Evolutionary conservation across 2,113 vertebrate genomes (phyloP).

Genomic region (Pseudorhombus dupliciocellatus): DNA sequence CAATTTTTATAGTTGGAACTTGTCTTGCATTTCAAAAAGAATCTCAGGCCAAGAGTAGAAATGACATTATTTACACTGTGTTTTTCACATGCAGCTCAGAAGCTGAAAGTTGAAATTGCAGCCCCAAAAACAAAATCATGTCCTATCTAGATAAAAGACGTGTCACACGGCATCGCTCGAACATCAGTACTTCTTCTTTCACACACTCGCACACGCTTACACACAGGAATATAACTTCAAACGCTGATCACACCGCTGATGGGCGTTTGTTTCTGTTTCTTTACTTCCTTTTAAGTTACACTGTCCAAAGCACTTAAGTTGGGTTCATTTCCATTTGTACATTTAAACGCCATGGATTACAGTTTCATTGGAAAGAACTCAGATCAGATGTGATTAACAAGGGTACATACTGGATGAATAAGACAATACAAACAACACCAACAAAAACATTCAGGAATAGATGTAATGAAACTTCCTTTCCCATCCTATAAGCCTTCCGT

Average conservation of each 20-base stretch:
- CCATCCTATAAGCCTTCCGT: conserved; percentile 36
- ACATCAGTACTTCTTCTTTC: background rate
- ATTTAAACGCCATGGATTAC: conserved; percentile 58
- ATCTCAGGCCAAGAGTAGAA: conserved; percentile 79
- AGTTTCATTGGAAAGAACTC: conserved; percentile 47
- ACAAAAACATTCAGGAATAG: conserved; percentile 58
- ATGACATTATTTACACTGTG: conserved; percentile 81
- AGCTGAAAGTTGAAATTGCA: conserved; percentile 74
- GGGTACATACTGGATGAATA: conserved; percentile 53
- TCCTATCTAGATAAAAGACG: conserved; percentile 67
- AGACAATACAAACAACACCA: conserved; percentile 55
- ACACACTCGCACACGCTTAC: conserved; percentile 14
- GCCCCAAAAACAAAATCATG: conserved; percentile 59
- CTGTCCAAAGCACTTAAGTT: conserved; percentile 61
- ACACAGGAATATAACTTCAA: conserved; percentile 39
- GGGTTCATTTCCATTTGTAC: conserved; percentile 61
- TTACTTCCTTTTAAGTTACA: conserved; percentile 58
- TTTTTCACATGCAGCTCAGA: conserved; percentile 83
- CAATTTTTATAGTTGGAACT: conserved; percentile 52
- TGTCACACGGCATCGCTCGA: conserved; percentile 38
- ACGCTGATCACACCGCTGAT: conserved; percentile 39
- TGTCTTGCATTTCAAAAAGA: conserved; percentile 75
- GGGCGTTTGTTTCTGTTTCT: conserved; percentile 21
- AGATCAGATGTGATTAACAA: conserved; percentile 49
- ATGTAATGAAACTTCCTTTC: conserved; percentile 46